Evolutionary conservation across 2,888 invertebrate species (phyloP).

Genomic region (Deilephila porcellus): DNA sequence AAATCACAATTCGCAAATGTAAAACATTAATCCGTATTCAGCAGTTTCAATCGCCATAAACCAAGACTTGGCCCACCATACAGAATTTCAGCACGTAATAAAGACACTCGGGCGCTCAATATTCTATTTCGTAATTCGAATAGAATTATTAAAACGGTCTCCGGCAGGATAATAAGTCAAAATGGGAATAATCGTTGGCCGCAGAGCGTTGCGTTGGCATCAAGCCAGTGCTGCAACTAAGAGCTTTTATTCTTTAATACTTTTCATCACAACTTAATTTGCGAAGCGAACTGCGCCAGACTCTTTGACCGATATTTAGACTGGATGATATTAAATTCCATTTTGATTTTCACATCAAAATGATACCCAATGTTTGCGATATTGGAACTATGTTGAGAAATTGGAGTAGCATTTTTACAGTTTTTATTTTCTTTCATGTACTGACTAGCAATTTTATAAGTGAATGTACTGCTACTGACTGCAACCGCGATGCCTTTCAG

Average conservation of each 20-base stretch:
- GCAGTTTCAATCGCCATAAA: not conserved
- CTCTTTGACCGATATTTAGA: conserved; percentile 24
- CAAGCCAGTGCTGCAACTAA: conserved; percentile 61
- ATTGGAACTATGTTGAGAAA: not conserved
- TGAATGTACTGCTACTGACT: too few relatives aligned
- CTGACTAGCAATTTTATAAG: too few relatives aligned
- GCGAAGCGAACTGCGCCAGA: conserved; percentile 23
- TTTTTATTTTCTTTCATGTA: not conserved
- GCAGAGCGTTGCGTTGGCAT: conserved; percentile 52
- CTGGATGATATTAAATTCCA: conserved; percentile 18
- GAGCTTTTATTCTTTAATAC: conserved; percentile 59
- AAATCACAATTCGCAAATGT: not conserved
- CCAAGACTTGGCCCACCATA: conserved; percentile 30
- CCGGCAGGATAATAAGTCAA: conserved; percentile 51
- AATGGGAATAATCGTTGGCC: conserved; percentile 62
- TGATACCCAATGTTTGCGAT: conserved; percentile 11
- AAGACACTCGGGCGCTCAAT: conserved; percentile 9
- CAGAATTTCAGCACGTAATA: conserved; percentile 27
- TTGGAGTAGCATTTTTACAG: not conserved
- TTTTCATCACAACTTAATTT: conserved; percentile 47
- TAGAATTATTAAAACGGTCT: conserved; percentile 50
- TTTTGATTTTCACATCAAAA: not conserved
- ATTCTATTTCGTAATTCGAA: conserved; percentile 36
- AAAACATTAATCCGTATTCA: not conserved
- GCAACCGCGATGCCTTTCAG: too few relatives aligned